Percentiles rank a stretch among this genome's conserved stretches.
Conservation (phyloP, 2,888 invertebrate species). For the Calliopum simillimum region DNA sequence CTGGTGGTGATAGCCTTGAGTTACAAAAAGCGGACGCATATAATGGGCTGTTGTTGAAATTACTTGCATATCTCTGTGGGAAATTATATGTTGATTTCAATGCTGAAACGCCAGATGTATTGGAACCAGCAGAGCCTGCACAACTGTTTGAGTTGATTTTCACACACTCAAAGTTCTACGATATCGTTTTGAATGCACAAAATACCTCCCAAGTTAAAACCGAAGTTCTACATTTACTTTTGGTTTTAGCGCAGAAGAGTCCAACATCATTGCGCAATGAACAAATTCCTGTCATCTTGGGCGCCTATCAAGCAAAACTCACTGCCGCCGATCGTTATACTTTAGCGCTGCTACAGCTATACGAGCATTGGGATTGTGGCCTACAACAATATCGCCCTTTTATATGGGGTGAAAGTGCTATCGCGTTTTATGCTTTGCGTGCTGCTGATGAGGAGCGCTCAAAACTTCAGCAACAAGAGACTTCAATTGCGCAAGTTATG, state of each 20-base stretch:
- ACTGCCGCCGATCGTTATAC: slow-evolving; percentile 78
- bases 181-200: slow-evolving; percentile 72
- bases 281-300: slow-evolving; percentile 81
- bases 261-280: slow-evolving; percentile 72
- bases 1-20: slow-evolving; percentile 64
- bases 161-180: slow-evolving; percentile 82
- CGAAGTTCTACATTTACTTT: slow-evolving; percentile 75
- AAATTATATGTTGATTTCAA: slow-evolving; percentile 70
- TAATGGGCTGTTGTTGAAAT: slow-evolving; percentile 70
- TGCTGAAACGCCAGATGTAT: slow-evolving; percentile 51
- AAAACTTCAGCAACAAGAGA: slow-evolving; percentile 75
- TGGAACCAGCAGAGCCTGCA: slow-evolving; percentile 59
- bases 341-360: slow-evolving; percentile 75
- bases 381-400: slow-evolving; percentile 80
- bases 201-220: slow-evolving; percentile 69
- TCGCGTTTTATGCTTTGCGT: slow-evolving; percentile 78
- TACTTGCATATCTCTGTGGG: slow-evolving; percentile 71
- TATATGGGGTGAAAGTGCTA: slow-evolving; percentile 86
- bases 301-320: slow-evolving; percentile 82
- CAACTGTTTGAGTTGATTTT: slow-evolving; percentile 79
- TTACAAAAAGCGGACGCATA: slow-evolving; percentile 50
- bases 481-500: slow-evolving; percentile 78
- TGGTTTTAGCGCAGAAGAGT: slow-evolving; percentile 74
- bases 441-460: slow-evolving; percentile 68
- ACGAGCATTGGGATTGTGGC: slow-evolving; percentile 76